These are phyloP conservation scores for Lithobates sylvaticus DNA, from an alignment of 2,797 vertebrate species.

Conservation along the genomic window DNA sequence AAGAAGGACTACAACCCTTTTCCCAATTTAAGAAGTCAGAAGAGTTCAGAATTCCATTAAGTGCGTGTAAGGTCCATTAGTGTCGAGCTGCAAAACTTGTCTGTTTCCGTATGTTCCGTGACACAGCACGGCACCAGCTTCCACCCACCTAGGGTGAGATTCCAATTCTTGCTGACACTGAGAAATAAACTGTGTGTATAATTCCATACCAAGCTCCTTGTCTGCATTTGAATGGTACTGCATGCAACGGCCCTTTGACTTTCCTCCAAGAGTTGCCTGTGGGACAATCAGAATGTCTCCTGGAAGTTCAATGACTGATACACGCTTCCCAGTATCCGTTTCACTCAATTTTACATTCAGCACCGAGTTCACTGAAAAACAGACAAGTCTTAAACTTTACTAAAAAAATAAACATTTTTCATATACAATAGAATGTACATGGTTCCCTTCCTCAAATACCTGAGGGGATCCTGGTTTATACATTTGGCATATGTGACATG, in stretches of 20 bases:
- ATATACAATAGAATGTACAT: no score
- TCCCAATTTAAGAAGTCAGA: background rate
- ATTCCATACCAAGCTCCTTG: constrained; percentile 87
- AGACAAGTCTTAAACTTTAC: background rate
- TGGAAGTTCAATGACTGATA: constrained; percentile 87
- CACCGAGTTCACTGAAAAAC: constrained; percentile 80
- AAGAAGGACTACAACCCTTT: no score
- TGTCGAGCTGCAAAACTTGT: constrained; percentile 91
- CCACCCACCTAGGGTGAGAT: constrained; percentile 71
- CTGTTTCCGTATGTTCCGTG: constrained; percentile 93
- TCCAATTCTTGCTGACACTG: constrained; percentile 84
- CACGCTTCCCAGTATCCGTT: constrained; percentile 79
- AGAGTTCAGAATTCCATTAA: constrained; percentile 88
- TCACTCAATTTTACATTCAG: constrained; percentile 91
- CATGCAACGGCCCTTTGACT: constrained; percentile 86
- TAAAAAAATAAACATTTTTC: no score
- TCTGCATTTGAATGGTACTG: constrained; percentile 91
- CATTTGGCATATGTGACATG: no score
- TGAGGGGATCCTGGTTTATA: no score
- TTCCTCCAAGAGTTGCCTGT: constrained; percentile 94
- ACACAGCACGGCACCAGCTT: constrained; percentile 75
- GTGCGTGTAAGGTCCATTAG: constrained; percentile 93
- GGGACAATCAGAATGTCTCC: constrained; percentile 90
- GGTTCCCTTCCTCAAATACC: no score
- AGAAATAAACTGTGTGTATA: constrained; percentile 85